Base-by-base conservation (phyloP, 2,797 vertebrate species). In the Falco biarmicus region DNA sequence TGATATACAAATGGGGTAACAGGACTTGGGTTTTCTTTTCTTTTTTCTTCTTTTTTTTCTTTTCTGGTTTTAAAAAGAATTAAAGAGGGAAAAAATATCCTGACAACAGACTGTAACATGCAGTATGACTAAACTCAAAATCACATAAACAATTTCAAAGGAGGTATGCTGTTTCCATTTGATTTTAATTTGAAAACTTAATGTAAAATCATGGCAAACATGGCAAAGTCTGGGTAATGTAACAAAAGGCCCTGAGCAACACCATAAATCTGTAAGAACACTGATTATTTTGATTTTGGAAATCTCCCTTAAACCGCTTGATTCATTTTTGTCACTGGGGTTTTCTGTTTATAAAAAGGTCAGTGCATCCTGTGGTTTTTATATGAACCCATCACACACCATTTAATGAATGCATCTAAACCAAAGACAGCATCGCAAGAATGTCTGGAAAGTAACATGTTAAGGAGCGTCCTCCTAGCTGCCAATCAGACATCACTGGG, bases 401-500 rank as follows among this genome's bases (percentile, higher is more conserved):
- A 90, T n/a, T 59, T 53, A 95, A 95, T 68, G 83, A 93, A 85
- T 88, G 88, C 70, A 80, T 88, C 93, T 86, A 93, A 84, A 82
- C 78, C 78, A 48, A 77, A 74, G 15, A 93, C 53, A 69, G 39
- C 64, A 66, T 92, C 29, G 25, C 86, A 71, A 70, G 76, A 84
- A 95, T 10, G 83, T 82, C 93, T 84, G 92, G 80, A 75, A 70
- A 82, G 85, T 32, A 87, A 97, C 86, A 53, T 6, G 43, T 80
- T 79, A 95, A 92, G 89, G 22, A 93, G 31, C 0, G 1, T 91
- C 92, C 90, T 94, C 43, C 66, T 53, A 37, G 70, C 59, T 34
- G 61, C 80, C 87, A 65, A n/a, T 99, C 98, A 99, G 97, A 99
- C 99, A 22, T 99, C 99, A 50, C 99, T 99, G 37, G 99, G 99